Evolutionary conservation across 2,797 vertebrate species (phyloP).

Genomic region (Cephalopachus bancanus): DNA sequence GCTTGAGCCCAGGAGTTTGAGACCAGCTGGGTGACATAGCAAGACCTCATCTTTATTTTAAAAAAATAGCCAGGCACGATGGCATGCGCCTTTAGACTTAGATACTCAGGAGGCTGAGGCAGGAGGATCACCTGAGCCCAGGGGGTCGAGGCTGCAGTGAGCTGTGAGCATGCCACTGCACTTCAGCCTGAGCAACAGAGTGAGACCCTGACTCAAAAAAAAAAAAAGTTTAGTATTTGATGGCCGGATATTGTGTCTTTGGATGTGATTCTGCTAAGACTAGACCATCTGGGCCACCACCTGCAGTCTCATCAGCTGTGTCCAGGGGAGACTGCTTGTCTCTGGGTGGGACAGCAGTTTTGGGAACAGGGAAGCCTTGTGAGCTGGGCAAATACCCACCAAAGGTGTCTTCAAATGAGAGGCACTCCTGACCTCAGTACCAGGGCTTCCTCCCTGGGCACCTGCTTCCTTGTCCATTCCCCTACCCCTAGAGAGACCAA

Average conservation of each 20-base stretch:
- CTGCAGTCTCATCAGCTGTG: background rate
- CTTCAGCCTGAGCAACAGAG: too few relatives aligned
- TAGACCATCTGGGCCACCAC: background rate
- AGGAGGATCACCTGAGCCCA: too few relatives aligned
- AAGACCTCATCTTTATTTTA: too few relatives aligned
- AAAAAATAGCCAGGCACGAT: too few relatives aligned
- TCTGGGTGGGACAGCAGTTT: background rate
- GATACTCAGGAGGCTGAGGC: too few relatives aligned
- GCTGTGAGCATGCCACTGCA: too few relatives aligned
- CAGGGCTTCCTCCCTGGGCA: background rate
- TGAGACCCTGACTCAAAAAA: too few relatives aligned
- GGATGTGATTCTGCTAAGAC: background rate
- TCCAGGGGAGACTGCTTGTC: background rate
- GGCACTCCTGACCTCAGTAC: background rate
- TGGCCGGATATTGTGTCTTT: background rate
- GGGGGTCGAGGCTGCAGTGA: too few relatives aligned
- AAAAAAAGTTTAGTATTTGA: background rate
- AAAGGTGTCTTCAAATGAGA: background rate
- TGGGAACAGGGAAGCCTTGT: background rate
- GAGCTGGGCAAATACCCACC: background rate
- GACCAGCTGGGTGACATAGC: too few relatives aligned
- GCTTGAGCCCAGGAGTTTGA: too few relatives aligned
- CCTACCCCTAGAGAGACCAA: background rate
- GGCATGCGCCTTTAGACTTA: too few relatives aligned
- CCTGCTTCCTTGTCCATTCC: background rate